Evolutionary conservation across 2,797 vertebrate species (phyloP), one percentile per base, ranked within the genome.

Genomic region (Xenops minutus): DNA sequence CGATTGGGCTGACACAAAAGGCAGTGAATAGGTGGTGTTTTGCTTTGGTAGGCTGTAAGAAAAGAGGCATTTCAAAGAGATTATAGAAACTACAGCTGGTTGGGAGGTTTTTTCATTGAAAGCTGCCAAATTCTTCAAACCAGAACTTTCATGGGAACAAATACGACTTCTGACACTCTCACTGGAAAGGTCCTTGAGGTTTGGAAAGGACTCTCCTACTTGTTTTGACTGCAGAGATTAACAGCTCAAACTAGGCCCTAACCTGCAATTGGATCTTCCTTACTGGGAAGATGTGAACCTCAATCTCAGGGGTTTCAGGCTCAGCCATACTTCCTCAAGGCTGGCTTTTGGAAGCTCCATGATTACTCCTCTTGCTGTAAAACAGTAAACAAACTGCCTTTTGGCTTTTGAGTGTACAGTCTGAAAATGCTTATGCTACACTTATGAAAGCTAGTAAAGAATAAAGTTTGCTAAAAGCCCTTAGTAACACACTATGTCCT

Each of bases 51-150:
- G 61, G 46, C 69, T 83, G 51, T 34, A 88, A 94, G 74, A 86
- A 92, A 91, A 83, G 58, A 89, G 36, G 54, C 6, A 15, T 68
- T 83, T 89, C 4, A 14, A 80, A 64, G 34, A 58, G 66, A 63
- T 64, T 37, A 88, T 62, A 74, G 82, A 54, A 88, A 75, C 68
- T 84, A 54, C 76, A 95, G 68, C 37, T 95, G 76, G 8, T 15
- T 84, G 54, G 34, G n/a, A 94, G 36, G 16, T 7, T 51, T 78
- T 55, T 85, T 72, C 54, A 68, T 44, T 77, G 58, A 81, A 88
- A 95, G 79, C 24, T 89, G 94, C 79, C 72, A 85, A 87, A 72
- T 48, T 85, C 78, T 68, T 55, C 46, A 94, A 91, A 92, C 24
- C 20, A 91, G 49, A 75, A 75, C 15, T 78, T 91, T 75, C 37